Base-by-base conservation (phyloP, 2,888 invertebrate species). In the Fragum fragum region DNA sequence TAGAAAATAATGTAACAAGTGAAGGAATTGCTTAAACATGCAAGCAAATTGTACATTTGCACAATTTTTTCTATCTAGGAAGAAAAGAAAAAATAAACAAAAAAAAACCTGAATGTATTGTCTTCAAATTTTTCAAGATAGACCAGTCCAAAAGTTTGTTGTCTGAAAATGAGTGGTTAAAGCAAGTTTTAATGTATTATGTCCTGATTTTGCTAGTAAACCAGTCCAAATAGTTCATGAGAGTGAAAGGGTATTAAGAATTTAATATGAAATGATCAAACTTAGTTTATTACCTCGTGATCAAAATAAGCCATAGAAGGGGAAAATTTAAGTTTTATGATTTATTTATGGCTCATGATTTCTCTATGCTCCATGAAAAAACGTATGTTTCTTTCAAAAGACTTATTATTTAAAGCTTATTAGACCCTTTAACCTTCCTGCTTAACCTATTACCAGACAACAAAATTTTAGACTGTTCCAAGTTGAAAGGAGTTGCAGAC, bases 331-430 rank as follows among this genome's bases (percentile, higher is more conserved):
- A 61, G 18, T 61, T 61, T 61, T 61, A 61, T 29, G 61, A 61
- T 61, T 29, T 32, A 26, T 61, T 61, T 61, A 61, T 61, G 61
- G 61, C 61, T 61, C 61, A 61, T 32, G 28, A 32, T 29, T 61
- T 26, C 32, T 36, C 57, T 57, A 11, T 26, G n/a, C 57, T 57
- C 26, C 57, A 57, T 57, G 57, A 26, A 57, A 57, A 57, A 57
- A 57, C 23, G 26, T 26, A 57, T 47, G 5, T 14, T 2, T 47
- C 47, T 47, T 47, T 18, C 47, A 47, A 47, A 3, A 47, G n/a
- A 14, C 14, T 14, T 47, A 18, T 9, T 9, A n/a, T 5, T 47
- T 3, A 47, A 47, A 14, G 14, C 2, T 47, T 2, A 16, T 47
- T 14, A 39, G 47, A 47, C 14, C 47, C 47, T n/a, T 47, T n/a